These are phyloP conservation scores for Meles meles DNA, from an alignment of 2,113 vertebrate species.

Conservation along the genomic window DNA sequence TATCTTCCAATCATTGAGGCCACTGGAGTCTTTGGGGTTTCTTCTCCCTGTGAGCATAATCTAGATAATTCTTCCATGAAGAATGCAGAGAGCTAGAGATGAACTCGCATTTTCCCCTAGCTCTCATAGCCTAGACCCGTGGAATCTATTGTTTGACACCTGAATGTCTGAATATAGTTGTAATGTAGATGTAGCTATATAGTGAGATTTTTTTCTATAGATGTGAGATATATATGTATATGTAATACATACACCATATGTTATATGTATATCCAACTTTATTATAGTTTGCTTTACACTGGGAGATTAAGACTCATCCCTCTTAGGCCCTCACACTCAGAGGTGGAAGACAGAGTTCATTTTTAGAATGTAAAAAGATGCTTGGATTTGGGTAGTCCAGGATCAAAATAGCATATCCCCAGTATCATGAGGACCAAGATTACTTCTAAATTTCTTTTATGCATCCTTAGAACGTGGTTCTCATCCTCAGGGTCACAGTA, in stretches of 20 bases:
- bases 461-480: not conserved
- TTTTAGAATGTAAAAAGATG: not conserved
- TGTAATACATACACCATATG: not conserved
- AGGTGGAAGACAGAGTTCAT: not conserved
- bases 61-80: not conserved
- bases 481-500: not conserved
- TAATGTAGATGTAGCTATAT: not conserved
- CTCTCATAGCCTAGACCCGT: not conserved
- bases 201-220: not conserved
- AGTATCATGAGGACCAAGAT: not conserved
- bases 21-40: not conserved
- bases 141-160: not conserved
- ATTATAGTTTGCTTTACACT: not conserved
- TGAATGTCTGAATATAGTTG: not conserved
- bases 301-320: not conserved
- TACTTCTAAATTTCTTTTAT: not conserved
- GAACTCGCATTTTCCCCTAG: not conserved
- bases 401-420: no score
- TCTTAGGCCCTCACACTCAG: not conserved
- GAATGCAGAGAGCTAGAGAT: not conserved
- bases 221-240: not conserved
- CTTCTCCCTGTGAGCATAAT: fast-evolving
- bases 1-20: not conserved
- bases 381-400: not conserved
- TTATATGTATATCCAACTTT: not conserved